Evolutionary conservation across 2,888 invertebrate genomes (phyloP), one percentile per base, ranked within the genome.

Genomic region (Hirtodrosophila cameraria): DNA sequence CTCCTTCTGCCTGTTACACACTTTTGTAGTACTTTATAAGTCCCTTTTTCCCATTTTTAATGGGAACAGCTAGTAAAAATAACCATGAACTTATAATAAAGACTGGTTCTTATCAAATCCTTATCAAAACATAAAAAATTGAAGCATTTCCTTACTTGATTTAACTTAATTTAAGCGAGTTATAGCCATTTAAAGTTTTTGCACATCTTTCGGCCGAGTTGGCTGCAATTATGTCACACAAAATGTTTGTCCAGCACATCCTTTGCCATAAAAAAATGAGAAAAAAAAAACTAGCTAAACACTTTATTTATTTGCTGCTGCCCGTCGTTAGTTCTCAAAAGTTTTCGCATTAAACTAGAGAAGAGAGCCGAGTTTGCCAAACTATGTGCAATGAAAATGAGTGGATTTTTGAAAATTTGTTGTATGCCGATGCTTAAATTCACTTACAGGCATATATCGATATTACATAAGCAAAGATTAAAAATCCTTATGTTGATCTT

Each of bases 281-380:
- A n/a, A n/a, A n/a, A n/a, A n/a, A n/a, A n/a, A 61, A 59, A 76
- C 64, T 62, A 76, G 71, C 76, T 76, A 76, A 80, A 79, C 80
- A 76, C 83, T 80, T 70, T 81, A 80, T 80, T 83, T 81, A 80
- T 83, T 75, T 67, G 62, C 46, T 65, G 45, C 49, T 48, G 58
- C 61, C 52, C 36, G 66, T 58, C 80, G 77, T 77, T 80, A 68
- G 75, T 77, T 77, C 62, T 68, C 46, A 83, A 83, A 23, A 81
- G 67, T 80, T 80, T 80, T 83, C 80, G 69, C 83, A 80, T 80
- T 80, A 83, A 80, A 64, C 59, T 38, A 49, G 62, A 41, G 58
- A 64, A 57, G 41, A 49, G 62, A 41, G 58, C 57, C 48, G 53
- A 74, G 74, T 80, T 77, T 41, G 60, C 62, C 79, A 62, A 80